phyloP scores from a whole-genome alignment of 1,140 invertebrate species.

The Drosophila willistoni region DNA sequence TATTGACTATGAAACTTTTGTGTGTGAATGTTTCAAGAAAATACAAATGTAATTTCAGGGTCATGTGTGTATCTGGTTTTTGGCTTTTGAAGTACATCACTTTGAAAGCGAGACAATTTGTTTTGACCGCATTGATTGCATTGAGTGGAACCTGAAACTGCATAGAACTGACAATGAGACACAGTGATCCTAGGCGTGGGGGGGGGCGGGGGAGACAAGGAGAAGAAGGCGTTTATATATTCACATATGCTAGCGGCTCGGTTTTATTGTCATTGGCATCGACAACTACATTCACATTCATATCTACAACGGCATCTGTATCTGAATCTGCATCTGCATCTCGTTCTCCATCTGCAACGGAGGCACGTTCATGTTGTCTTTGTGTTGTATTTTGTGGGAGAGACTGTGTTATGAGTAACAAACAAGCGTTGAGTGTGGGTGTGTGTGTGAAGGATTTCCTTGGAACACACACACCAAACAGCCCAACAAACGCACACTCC shows the following conservation, averaged over 20 bases:
- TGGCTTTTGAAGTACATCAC: neutral
- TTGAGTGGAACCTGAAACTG: neutral
- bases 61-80: neutral
- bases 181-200: neutral
- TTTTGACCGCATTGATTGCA: constrained; percentile 2
- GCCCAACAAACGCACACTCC: neutral
- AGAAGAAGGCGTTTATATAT: neutral
- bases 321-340: neutral
- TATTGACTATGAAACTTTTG: too few relatives aligned
- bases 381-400: constrained; percentile 5
- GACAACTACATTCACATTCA: neutral
- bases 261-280: constrained; percentile 5
- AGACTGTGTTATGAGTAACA: constrained; percentile 6
- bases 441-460: constrained; percentile 6
- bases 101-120: constrained; percentile 4
- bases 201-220: neutral
- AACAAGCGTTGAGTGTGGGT: constrained; percentile 1
- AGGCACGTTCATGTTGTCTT: constrained; percentile 1
- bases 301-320: neutral
- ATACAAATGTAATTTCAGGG: neutral
- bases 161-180: neutral
- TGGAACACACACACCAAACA: constrained; percentile 2
- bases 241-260: neutral
- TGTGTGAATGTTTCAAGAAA: neutral
- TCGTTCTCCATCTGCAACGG: neutral